These are phyloP conservation scores for Maniola hyperantus DNA, from an alignment of 2,888 invertebrate genomes.

Conservation along the genomic window DNA sequence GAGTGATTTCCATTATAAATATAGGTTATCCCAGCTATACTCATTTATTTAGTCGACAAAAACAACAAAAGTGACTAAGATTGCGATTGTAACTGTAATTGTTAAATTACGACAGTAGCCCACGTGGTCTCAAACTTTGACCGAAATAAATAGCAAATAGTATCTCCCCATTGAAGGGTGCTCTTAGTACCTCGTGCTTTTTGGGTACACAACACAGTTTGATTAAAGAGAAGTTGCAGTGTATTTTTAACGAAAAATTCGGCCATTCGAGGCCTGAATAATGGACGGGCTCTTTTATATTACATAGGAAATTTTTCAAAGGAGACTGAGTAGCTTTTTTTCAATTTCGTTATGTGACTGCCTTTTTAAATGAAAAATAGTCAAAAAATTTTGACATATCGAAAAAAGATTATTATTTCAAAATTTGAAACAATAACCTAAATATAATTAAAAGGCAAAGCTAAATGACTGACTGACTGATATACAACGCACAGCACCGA, in stretches of 20 bases:
- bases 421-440: neutral
- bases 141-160: neutral
- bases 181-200: neutral
- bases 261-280: constrained; percentile 18
- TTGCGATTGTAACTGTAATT: neutral
- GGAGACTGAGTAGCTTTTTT: neutral
- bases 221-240: constrained; percentile 26
- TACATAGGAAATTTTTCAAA: constrained; percentile 11
- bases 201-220: constrained; percentile 12
- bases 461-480: too few species aligned
- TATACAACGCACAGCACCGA: too few species aligned
- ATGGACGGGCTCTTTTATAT: neutral
- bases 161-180: neutral
- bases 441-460: too few species aligned
- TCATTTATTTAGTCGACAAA: too few species aligned
- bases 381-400: neutral
- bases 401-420: too few species aligned
- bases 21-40: too few species aligned
- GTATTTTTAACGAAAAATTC: constrained; percentile 25
- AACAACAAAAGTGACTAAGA: too few species aligned
- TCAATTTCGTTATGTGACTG: neutral
- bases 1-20: too few species aligned
- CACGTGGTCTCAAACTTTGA: neutral
- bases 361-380: neutral
- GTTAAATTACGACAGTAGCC: neutral